Conservation (phyloP, 1,140 invertebrate genomes). For the Calliopsis andreniformis region DNA sequence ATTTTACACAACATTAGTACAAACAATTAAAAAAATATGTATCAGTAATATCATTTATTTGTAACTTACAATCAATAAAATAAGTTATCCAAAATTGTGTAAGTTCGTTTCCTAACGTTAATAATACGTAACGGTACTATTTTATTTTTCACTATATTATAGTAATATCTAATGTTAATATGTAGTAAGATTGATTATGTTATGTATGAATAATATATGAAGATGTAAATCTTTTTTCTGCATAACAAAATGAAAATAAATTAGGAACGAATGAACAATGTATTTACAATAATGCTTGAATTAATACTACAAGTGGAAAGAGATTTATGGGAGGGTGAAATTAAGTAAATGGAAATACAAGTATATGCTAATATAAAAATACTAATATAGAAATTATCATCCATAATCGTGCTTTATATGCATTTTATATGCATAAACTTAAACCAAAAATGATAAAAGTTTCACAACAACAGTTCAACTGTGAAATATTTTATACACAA, state of each 20-base stretch:
- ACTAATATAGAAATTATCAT: slow-evolving; percentile 23
- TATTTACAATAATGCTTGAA: slow-evolving; percentile 4
- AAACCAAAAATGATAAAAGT: slow-evolving; percentile 28
- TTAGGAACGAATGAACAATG: neutral
- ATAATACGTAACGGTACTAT: neutral
- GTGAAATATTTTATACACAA: slow-evolving; percentile 22
- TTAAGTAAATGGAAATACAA: slow-evolving; percentile 1
- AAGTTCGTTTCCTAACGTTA: too few relatives aligned
- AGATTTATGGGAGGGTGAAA: neutral
- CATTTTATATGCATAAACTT: slow-evolving; percentile 18
- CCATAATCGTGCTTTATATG: slow-evolving; percentile 17
- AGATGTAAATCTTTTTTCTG: slow-evolving; percentile 12
- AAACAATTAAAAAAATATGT: too few relatives aligned
- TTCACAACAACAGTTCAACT: slow-evolving; percentile 16
- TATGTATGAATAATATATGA: slow-evolving; percentile 17
- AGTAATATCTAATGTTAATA: too few relatives aligned
- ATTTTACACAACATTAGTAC: too few relatives aligned
- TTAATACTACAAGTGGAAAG: neutral
- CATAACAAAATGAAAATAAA: slow-evolving; percentile 12
- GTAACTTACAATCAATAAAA: too few relatives aligned
- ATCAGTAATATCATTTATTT: too few relatives aligned
- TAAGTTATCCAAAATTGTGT: too few relatives aligned
- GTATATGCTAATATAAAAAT: slow-evolving; percentile 38
- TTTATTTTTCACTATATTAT: too few relatives aligned
- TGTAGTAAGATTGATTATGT: neutral